Base-by-base conservation (phyloP, 1,140 invertebrate genomes). In the Scylla paramamosain region DNA sequence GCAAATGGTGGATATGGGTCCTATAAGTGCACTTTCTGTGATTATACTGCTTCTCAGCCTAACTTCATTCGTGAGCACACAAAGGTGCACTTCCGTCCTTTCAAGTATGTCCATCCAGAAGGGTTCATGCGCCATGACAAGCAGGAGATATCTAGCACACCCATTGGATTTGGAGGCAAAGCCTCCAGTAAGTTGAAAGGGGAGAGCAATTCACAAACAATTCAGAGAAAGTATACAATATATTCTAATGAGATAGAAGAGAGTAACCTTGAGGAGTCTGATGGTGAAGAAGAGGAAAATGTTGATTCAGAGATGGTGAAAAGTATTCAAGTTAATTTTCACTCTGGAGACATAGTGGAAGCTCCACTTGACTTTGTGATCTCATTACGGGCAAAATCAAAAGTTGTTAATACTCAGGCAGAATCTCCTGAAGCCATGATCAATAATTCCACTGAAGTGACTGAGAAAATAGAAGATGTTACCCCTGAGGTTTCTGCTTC, bases 21-120 rank as follows among this genome's bases (percentile, higher is more conserved):
- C 97, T 97, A 98, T 96, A 97, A 98, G 96, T 99, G 98, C 97
- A 98, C 98, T n/a, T 98, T 98, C 96, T 99, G 98, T 97, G 98
- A 98, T 97, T 98, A 98, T 96, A 98, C 98, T 31, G 98, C 98
- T 3, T 97, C 98, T 0, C 98, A 98, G 96, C 97, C 97, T 16
- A 98, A 98, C 96, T 98, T 98, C 94, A 96, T 98, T 10, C 97
- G 98, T n/a, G 98, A 99, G 94, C 98, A 99, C 97, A 97, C 98
- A 39, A 98, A 98, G 97, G 97, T 98, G 39, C 98, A 99, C 97
- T 98, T 99, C 96, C 95, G 95, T 89, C 96, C 96, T 89, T 96
- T 96, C 92, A 95, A 96, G 29, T 96, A 96, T 83, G 96, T 96
- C 52, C 87, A 95, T 28, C 95, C 96, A 46, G 96, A 96, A 67